phyloP scores from a whole-genome alignment of 2,888 invertebrate genomes.

The Philaethria dido region DNA sequence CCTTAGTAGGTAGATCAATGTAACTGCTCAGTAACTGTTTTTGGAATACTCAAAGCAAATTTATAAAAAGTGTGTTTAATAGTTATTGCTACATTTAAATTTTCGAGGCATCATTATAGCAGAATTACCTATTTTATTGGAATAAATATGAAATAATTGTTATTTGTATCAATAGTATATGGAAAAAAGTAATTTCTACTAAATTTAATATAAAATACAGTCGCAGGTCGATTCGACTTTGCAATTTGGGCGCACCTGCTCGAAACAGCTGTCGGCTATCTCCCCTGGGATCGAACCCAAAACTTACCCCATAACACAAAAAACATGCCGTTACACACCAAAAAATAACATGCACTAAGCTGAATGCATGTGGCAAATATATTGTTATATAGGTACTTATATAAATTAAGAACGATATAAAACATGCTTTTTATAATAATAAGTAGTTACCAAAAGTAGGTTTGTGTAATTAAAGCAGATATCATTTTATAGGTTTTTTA shows the following conservation, averaged over 20 bases:
- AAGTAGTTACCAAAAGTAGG: too few relatives aligned
- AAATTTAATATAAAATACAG: conserved; percentile 30
- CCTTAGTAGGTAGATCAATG: neutral
- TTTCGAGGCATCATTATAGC: too few relatives aligned
- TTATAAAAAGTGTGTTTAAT: too few relatives aligned
- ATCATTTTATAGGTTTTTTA: too few relatives aligned
- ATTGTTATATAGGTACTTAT: neutral
- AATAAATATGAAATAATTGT: neutral
- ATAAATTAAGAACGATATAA: too few relatives aligned
- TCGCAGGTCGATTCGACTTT: conserved; percentile 36
- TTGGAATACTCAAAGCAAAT: neutral
- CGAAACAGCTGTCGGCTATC: conserved; percentile 73
- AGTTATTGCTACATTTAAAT: neutral
- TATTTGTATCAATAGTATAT: neutral
- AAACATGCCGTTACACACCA: conserved; percentile 49
- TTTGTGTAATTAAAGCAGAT: too few relatives aligned
- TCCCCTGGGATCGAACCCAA: conserved; percentile 63
- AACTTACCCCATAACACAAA: conserved; percentile 56
- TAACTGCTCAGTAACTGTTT: neutral
- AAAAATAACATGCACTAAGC: conserved; percentile 46
- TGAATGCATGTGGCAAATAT: neutral
- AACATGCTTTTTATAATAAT: too few relatives aligned
- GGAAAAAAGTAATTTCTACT: conserved; percentile 5
- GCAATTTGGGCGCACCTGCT: conserved; percentile 49
- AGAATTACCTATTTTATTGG: too few relatives aligned